Conservation (phyloP, 2,888 invertebrate species). For the Hydrotaea cyrtoneurina region DNA sequence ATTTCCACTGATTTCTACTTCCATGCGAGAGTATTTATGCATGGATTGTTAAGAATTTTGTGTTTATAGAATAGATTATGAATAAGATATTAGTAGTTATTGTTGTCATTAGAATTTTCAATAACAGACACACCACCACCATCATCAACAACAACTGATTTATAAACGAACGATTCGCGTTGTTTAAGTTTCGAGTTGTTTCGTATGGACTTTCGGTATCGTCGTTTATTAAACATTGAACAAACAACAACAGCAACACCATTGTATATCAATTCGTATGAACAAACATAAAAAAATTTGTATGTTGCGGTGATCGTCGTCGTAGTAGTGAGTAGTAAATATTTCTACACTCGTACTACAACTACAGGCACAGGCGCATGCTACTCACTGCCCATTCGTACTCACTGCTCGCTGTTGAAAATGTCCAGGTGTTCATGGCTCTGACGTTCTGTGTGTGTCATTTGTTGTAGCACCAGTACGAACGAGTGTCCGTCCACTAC, state of each 20-base stretch:
- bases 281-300: background rate
- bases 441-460: background rate
- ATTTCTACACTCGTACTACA: background rate
- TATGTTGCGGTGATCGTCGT: background rate
- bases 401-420: conserved; percentile 23
- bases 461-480: background rate
- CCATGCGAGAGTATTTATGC: background rate
- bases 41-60: background rate
- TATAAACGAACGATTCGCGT: background rate
- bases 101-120: background rate
- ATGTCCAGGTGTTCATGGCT: conserved; percentile 66
- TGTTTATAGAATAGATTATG: background rate
- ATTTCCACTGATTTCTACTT: no score
- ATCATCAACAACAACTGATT: background rate
- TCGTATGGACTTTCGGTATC: background rate
- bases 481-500: background rate
- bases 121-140: background rate
- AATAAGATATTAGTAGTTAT: conserved; percentile 2
- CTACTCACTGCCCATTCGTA: background rate
- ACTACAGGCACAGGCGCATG: background rate
- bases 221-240: background rate
- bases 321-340: background rate
- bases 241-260: conserved; percentile 3
- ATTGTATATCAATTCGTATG: background rate
- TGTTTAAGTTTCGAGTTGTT: background rate